These are phyloP conservation scores for Chymomyza caudatula DNA, from an alignment of 2,888 invertebrate genomes.

Conservation along the genomic window DNA sequence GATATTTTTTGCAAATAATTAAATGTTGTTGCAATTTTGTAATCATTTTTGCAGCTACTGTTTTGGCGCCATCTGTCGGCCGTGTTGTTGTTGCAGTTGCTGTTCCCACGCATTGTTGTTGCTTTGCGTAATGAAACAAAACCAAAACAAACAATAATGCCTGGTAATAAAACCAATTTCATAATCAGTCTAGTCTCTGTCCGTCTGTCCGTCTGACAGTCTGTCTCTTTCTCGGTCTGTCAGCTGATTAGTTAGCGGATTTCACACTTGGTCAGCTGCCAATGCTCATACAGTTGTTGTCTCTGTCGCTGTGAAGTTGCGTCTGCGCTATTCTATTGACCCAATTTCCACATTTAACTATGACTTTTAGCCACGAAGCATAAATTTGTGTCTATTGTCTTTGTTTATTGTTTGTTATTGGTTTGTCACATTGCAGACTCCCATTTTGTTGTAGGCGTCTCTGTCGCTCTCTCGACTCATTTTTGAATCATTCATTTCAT, in stretches of 20 bases:
- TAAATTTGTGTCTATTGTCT: not conserved
- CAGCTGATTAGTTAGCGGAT: not conserved
- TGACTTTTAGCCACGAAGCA: not conserved
- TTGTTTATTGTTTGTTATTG: conserved; percentile 20
- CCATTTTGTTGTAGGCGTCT: not conserved
- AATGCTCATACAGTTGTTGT: not conserved
- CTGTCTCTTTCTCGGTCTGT: not conserved
- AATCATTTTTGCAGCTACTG: conserved; percentile 49
- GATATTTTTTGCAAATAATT: conserved; percentile 56
- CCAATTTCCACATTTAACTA: conserved; percentile 34
- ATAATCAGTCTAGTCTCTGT: conserved; percentile 32
- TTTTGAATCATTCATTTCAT: conserved; percentile 23
- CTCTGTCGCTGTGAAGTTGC: conserved; percentile 27
- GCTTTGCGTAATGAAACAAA: conserved; percentile 19
- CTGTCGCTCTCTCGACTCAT: not conserved
- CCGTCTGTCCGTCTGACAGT: conserved; percentile 8
- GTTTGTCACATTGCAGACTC: not conserved
- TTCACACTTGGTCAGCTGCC: not conserved
- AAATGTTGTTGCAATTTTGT: conserved; percentile 57
- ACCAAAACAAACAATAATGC: not conserved
- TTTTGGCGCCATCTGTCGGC: conserved; percentile 27
- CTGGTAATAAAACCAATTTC: conserved; percentile 13
- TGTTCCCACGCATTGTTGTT: conserved; percentile 60
- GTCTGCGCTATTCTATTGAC: conserved; percentile 63
- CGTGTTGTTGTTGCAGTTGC: conserved; percentile 22